Conservation (phyloP, 2,113 vertebrate species). For the Verasper variegatus region DNA sequence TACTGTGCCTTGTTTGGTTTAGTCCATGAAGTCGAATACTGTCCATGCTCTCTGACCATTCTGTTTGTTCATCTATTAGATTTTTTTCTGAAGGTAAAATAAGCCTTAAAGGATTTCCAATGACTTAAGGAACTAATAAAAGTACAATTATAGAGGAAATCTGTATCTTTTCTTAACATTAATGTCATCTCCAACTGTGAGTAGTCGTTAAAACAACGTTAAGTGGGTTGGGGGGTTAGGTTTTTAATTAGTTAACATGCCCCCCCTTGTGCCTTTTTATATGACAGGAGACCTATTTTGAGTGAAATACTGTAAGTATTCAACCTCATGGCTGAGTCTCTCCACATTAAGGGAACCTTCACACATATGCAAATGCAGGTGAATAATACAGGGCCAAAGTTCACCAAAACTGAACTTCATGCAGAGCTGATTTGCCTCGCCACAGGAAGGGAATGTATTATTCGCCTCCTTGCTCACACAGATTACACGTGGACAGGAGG, state of each 20-base stretch:
- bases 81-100: neutral
- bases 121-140: neutral
- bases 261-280: too few species aligned
- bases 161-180: neutral
- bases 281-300: too few species aligned
- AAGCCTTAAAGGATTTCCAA: neutral
- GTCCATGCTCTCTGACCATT: neutral
- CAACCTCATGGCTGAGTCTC: neutral
- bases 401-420: neutral
- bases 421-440: neutral
- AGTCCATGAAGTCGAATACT: neutral
- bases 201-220: neutral
- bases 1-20: constrained; percentile 16
- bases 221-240: too few species aligned
- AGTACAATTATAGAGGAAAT: neutral
- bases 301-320: neutral
- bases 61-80: neutral
- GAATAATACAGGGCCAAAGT: neutral
- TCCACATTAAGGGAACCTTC: neutral
- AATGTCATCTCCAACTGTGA: neutral
- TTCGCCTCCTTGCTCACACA: too few species aligned
- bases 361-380: neutral
- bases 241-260: too few species aligned
- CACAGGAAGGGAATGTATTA: too few species aligned
- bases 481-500: too few species aligned